Evolutionary conservation across 2,888 invertebrate species (phyloP), one percentile per base, ranked within the genome.

Genomic region (Nephrotoma guestfalica): DNA sequence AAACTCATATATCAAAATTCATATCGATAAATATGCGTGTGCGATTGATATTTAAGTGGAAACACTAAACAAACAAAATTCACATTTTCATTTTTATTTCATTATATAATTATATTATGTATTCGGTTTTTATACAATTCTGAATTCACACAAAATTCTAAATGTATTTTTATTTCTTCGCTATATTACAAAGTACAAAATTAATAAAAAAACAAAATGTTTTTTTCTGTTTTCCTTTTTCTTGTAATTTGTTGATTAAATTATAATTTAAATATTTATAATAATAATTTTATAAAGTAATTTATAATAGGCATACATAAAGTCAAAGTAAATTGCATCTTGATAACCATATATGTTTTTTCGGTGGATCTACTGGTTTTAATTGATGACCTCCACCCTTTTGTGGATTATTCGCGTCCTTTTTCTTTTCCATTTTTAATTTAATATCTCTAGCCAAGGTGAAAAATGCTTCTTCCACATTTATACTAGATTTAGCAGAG

Each of bases 391-490:
- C 96, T 88, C 96, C 96, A 88, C 95, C 95, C 91, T 96, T 96
- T 86, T 95, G 95, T 89, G 97, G 97, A 93, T 97, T 97, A 90
- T 96, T 97, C 90, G 97, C 97, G 93, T 97, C 97, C 97, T 97
- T 90, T 5, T 88, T 87, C 83, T 98, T 97, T 93, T 99, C 99
- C 95, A 97, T 98, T 94, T 99, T 99, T 87, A 97, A 96, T 93
- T 99, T 99, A 90, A 99, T 99, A 92, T 99, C 99, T 92, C 97
- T 95, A 87, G 99, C 99, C 92, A 99, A 93, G 88, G 98, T 98
- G 92, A 97, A 97, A 93, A 99, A 99, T 87, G 99, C 98, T 89
- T 97, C 97, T 92, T 99, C 99, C 86, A 99, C 98, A 92, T 99
- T 98, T 91, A 98, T 96, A 91, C 98, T 97, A 88, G 97, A 96